Evolutionary conservation across 2,888 invertebrate species (phyloP).

Genomic region (Clitarchus hookeri): DNA sequence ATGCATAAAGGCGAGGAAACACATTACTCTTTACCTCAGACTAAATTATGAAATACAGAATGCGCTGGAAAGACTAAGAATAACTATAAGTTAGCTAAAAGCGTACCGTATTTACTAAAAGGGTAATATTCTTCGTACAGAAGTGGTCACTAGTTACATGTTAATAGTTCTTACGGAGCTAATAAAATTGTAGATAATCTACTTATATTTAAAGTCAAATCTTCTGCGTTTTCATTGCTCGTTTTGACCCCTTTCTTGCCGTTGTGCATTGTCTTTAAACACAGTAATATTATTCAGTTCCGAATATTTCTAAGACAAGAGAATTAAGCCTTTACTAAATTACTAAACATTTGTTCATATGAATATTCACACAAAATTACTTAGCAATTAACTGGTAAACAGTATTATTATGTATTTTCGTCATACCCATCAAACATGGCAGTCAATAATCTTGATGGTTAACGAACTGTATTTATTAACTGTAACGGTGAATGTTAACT

Average conservation of each 20-base stretch:
- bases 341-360: no score
- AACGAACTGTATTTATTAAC: background rate
- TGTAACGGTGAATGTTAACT: background rate
- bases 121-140: background rate
- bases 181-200: background rate
- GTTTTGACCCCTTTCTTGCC: no score
- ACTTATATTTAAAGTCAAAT: background rate
- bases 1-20: conserved; percentile 1
- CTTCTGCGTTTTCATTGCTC: no score
- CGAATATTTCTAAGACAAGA: no score
- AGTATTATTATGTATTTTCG: no score
- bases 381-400: no score
- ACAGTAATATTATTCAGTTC: no score
- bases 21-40: background rate
- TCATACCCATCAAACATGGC: no score
- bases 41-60: background rate
- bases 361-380: no score
- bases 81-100: background rate
- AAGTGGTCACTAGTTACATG: background rate
- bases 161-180: background rate
- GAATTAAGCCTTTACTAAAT: no score
- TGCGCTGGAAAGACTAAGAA: background rate
- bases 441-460: no score
- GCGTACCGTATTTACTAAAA: background rate
- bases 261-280: no score